A percentile compares a stretch with the other conserved stretches of the same genome.
Conservation (phyloP, 2,113 vertebrate genomes). For the Alaudala cheleensis region DNA sequence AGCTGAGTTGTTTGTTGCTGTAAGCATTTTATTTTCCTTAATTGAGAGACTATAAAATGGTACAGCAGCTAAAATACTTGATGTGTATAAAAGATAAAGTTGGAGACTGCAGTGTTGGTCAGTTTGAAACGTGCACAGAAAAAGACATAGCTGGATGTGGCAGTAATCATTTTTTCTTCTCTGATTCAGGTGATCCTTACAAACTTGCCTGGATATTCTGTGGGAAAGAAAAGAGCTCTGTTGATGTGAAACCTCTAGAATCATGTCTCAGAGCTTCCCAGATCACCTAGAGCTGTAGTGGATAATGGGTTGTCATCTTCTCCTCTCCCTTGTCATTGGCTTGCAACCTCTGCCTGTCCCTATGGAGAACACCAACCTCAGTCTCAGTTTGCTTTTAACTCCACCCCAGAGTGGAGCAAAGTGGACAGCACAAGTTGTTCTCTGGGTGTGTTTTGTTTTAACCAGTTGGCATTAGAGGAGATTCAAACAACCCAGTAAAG, state of each 20-base stretch:
- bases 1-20: not conserved
- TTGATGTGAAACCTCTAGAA: not conserved
- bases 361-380: not conserved
- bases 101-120: not conserved
- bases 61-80: not conserved
- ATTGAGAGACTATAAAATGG: not conserved
- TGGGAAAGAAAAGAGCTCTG: not conserved
- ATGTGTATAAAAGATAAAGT: not conserved
- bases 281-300: not conserved
- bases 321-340: not conserved
- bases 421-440: not conserved
- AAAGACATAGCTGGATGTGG: not conserved
- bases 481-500: not conserved
- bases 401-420: not conserved
- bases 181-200: not conserved
- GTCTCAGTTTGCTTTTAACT: not conserved
- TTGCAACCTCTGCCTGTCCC: not conserved
- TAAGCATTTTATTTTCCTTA: not conserved
- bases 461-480: not conserved
- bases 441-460: not conserved
- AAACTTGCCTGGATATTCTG: not conserved
- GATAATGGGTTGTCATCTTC: not conserved
- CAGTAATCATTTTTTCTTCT: not conserved
- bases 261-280: not conserved
- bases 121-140: not conserved